These are phyloP conservation scores for Mormyrus iriodes DNA, from an alignment of 2,113 vertebrate species.

Conservation along the genomic window DNA sequence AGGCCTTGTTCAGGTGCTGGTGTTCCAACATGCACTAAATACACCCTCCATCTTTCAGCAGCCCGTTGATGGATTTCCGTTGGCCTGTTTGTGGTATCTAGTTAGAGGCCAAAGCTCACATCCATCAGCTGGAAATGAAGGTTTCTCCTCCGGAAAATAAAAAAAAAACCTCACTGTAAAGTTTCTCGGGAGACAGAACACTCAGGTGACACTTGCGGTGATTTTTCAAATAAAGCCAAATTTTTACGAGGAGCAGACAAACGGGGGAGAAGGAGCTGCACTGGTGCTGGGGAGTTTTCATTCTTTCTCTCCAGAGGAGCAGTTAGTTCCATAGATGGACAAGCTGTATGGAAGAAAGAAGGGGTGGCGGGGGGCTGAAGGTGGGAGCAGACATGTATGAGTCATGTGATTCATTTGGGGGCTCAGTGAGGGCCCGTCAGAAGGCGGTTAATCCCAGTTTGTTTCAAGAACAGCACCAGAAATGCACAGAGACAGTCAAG, in stretches of 20 bases:
- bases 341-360: not conserved
- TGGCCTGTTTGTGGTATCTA: not conserved
- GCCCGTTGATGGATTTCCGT: not conserved
- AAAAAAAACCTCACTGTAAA: not conserved
- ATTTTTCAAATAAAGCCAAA: not conserved
- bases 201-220: not conserved
- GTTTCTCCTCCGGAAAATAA: not conserved
- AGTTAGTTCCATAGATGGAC: not conserved
- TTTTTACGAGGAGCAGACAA: not conserved
- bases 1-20: not conserved
- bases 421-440: not conserved
- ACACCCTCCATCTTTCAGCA: not conserved
- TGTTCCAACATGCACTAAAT: not conserved
- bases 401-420: not conserved
- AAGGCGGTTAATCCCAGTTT: not conserved
- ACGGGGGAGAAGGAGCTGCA: not conserved
- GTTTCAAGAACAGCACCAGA: not conserved
- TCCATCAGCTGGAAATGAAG: slow-evolving; percentile 2
- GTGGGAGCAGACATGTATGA: not conserved
- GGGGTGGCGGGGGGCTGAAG: not conserved
- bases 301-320: not conserved
- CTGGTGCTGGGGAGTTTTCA: not conserved
- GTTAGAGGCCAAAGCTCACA: slow-evolving; percentile 2
- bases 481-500: not conserved
- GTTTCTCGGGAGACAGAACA: not conserved